Conservation (phyloP, 1,140 invertebrate species). For the Penaeus japonicus region DNA sequence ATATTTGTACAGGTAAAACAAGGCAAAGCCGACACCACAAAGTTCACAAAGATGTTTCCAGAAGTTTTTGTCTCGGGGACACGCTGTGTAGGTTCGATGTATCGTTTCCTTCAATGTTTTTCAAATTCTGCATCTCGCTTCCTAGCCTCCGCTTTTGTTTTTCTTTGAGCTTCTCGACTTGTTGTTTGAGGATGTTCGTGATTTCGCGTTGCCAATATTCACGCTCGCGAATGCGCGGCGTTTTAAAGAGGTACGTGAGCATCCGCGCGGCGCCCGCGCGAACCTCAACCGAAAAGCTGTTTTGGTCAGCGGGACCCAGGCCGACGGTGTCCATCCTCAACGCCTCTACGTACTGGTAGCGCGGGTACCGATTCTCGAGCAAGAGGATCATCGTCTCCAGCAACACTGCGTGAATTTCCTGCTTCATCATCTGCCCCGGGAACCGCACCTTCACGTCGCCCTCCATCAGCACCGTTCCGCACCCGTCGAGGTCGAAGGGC, state of each 20-base stretch:
- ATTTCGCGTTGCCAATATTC: slow-evolving; percentile 29
- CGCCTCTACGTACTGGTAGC: slow-evolving; percentile 31
- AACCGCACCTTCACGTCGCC: slow-evolving; percentile 22
- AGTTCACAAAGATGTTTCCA: slow-evolving; percentile 18
- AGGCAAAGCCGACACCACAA: background rate
- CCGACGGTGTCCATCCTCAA: slow-evolving; percentile 47
- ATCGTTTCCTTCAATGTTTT: background rate
- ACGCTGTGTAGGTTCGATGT: background rate
- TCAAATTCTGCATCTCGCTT: background rate
- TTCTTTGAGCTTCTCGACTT: slow-evolving; percentile 32
- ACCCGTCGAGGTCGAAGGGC: slow-evolving; percentile 32
- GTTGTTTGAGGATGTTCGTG: background rate
- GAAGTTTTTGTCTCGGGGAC: background rate
- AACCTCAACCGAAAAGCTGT: slow-evolving; percentile 36
- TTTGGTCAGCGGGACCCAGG: slow-evolving; percentile 13
- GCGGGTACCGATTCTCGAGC: background rate
- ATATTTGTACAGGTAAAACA: background rate
- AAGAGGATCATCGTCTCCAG: slow-evolving; percentile 34
- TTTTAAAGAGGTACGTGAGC: slow-evolving; percentile 15
- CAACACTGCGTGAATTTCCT: slow-evolving; percentile 20
- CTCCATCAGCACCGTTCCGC: slow-evolving; percentile 16
- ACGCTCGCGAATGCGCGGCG: background rate
- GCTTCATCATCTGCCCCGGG: slow-evolving; percentile 9
- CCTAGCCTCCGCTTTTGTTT: slow-evolving; percentile 26
- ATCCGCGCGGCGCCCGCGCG: slow-evolving; percentile 30